Evolutionary conservation across 1,140 invertebrate species (phyloP), one percentile per base, ranked within the genome.

Genomic region (Mylabris phalerata): DNA sequence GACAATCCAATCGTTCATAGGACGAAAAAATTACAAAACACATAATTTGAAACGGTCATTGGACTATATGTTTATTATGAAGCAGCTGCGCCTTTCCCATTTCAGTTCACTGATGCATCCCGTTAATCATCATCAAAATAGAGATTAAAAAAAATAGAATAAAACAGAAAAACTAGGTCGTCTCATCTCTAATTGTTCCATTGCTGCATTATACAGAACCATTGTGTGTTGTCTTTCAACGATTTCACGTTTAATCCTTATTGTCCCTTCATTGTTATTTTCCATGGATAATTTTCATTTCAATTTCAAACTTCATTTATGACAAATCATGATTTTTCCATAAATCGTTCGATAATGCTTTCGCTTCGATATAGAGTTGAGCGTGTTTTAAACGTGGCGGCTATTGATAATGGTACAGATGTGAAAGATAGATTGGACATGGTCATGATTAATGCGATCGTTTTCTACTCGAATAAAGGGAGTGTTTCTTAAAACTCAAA

Each of bases 71-170:
- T 49, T 50, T 40, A 57, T 11, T n/a, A 42, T 19, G 19, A 10
- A 48, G 32, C 56, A 57, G 56, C 56, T 57, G 56, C 48, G 49
- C 56, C 56, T 57, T 57, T 57, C 56, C 56, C 56, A 57, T 50
- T 57, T 57, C 48, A 45, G 56, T 50, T 47, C 56, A 57, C 42
- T 57, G 56, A 57, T 57, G 56, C 56, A 57, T 57, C 49, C 45
- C 56, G 48, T 49, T 46, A 32, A 57, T 57, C 48, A 57, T 57
- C 55, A 48, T 32, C 7, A 32, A 32, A 32, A 32, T 32, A 32
- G 32, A 32, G 19, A 19, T 19, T 19, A 19, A 19, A 19, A 19
- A 19, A 19, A 19, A 19, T 19, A 19, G 19, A 19, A 19, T 19
- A 32, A 32, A 32, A 57, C 26, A 9, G 39, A 19, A 32, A 49